Evolutionary conservation across 2,888 invertebrate species (phyloP), one percentile per base, ranked within the genome.

Genomic region (Spodoptera exigua): DNA sequence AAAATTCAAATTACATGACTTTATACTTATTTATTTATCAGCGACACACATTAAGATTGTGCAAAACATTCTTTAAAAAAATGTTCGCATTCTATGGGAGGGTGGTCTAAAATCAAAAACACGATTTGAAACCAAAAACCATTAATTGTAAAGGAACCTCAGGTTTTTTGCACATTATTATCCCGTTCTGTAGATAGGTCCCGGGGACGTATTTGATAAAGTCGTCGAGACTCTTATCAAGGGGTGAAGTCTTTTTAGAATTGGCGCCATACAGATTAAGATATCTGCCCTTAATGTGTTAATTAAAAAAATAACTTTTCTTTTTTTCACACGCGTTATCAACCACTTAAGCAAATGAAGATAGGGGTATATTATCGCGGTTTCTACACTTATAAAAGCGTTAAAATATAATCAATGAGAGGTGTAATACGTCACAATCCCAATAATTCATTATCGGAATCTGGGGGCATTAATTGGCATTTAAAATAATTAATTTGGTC

Each of bases 251-350:
- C 91, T 88, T 89, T 90, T 89, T 87, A 88, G 88, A 88, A 89
- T 89, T 91, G 93, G 93, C 93, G 93, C 93, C 93, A 87, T 74
- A 79, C 84, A 92, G 93, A 93, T 93, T 93, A 93, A 93, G 90
- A 90, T 92, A 92, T 86, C 91, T 84, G 80, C 83, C 81, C 85
- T 87, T 89, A 92, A 91, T 89, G 93, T 93, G 92, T 93, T 93
- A 93, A 93, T 93, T 93, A 89, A 92, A 92, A 66, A 92, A 91
- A 86, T 81, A 83, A 89, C 86, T 86, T 87, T 85, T 85, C 74
- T 82, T 83, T 83, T 86, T 85, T 81, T 85, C 80, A 78, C 76
- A 74, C 70, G 46, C 78, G 78, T 91, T 92, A 93, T 93, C 93
- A 77, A 82, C 87, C 92, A 91, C 91, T 93, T 92, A 91, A 89